Conservation (phyloP, 2,113 vertebrate species). For the Alligator sinensis region DNA sequence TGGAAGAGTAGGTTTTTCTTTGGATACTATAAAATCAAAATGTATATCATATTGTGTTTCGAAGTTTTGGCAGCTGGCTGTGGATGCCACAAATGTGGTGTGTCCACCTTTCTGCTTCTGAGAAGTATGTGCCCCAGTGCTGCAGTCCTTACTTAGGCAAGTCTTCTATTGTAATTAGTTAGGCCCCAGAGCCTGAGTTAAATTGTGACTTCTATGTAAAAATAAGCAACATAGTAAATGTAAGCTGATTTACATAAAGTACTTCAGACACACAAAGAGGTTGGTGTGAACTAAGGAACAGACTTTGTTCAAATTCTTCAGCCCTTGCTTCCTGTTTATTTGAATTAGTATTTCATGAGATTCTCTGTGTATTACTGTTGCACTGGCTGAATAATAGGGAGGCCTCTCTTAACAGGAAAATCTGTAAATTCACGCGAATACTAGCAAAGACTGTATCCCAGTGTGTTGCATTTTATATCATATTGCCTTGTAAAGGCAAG, state of each 20-base stretch:
- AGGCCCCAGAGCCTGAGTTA: neutral
- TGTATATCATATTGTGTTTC: neutral
- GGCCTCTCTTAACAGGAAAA: neutral
- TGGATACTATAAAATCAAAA: neutral
- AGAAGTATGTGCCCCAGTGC: neutral
- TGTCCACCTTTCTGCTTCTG: neutral
- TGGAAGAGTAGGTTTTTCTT: neutral
- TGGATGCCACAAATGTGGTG: neutral
- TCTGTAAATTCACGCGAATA: neutral
- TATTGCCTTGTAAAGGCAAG: slow-evolving; percentile 5
- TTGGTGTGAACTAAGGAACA: neutral
- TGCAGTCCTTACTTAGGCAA: neutral
- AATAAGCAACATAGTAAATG: neutral
- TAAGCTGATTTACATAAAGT: neutral
- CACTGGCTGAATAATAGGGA: neutral
- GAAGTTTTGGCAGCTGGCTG: neutral
- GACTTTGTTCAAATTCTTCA: neutral
- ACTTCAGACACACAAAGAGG: neutral
- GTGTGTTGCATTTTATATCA: neutral
- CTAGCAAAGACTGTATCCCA: neutral
- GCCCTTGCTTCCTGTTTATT: neutral
- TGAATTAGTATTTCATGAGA: neutral
- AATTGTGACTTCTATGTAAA: neutral
- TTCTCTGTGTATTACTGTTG: neutral
- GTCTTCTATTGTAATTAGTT: neutral